Evolutionary conservation across 2,113 vertebrate genomes (phyloP).

Genomic region (Pteronura brasiliensis): DNA sequence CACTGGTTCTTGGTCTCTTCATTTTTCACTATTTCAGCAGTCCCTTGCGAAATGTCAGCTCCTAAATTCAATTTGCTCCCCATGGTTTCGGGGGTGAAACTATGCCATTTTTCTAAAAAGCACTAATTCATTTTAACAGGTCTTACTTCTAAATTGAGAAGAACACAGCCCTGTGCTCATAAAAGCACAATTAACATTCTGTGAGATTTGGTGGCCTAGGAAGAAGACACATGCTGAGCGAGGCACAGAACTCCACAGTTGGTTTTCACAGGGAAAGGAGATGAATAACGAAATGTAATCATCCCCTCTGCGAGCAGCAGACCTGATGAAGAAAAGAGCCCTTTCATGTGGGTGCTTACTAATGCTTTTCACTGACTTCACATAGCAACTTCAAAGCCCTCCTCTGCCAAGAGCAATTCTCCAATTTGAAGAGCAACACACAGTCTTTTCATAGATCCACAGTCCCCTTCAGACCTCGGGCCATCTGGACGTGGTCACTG

Average conservation of each 20-base stretch:
- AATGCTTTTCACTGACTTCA: neutral
- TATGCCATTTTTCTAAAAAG: neutral
- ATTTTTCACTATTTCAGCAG: neutral
- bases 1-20: neutral
- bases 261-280: neutral
- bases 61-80: neutral
- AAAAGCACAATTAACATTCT: neutral
- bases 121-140: neutral
- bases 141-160: neutral
- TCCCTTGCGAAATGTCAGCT: neutral
- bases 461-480: neutral
- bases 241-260: neutral
- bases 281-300: neutral
- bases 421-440: neutral
- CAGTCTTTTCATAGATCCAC: neutral
- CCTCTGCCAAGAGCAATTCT: neutral
- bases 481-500: neutral
- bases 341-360: neutral
- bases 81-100: neutral
- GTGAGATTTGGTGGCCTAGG: neutral
- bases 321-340: neutral
- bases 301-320: neutral
- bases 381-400: slow-evolving; percentile 4
- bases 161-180: neutral
- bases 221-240: neutral